A percentile compares a stretch with the other conserved stretches of the same genome.
phyloP scores from a whole-genome alignment of 2,797 vertebrate genomes.

The Macropodus opercularis region DNA sequence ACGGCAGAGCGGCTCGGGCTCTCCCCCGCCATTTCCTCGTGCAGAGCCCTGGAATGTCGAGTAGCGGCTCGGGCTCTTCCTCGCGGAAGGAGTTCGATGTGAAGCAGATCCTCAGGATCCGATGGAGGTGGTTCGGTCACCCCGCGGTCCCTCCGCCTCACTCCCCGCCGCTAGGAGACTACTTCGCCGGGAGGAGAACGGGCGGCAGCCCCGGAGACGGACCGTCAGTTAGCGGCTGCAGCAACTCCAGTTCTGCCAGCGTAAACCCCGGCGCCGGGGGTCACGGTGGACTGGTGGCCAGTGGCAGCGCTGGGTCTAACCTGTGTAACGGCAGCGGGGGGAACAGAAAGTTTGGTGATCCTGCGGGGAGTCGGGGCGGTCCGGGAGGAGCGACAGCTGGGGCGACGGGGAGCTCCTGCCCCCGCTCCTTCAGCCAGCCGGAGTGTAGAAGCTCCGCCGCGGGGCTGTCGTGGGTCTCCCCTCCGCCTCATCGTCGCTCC shows the following conservation, averaged over 20 bases:
- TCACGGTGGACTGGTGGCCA: conserved; percentile 66
- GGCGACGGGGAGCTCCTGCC: conserved; percentile 73
- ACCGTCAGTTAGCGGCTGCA: conserved; percentile 68
- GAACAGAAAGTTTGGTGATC: conserved; percentile 89
- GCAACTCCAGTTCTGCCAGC: conserved; percentile 49
- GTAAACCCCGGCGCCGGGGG: conserved; percentile 47
- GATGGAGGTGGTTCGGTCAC: conserved; percentile 98
- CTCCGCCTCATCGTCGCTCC: conserved; percentile 81
- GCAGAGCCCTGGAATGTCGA: conserved; percentile 89
- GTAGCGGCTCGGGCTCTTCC: conserved; percentile 76
- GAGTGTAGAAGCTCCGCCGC: conserved; percentile 88
- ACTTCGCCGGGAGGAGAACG: conserved; percentile 82
- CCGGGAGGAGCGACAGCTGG: conserved; percentile 73
- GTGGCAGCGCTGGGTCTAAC: conserved; percentile 73
- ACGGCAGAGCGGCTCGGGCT: conserved; percentile 61
- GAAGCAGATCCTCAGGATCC: conserved; percentile 97
- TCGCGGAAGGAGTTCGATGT: conserved; percentile 98
- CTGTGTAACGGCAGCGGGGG: conserved; percentile 66
- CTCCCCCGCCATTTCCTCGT: conserved; percentile 71
- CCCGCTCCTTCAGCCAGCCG: conserved; percentile 89
- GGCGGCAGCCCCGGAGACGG: conserved; percentile 69
- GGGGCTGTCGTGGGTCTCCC: conserved; percentile 88
- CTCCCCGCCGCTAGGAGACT: conserved; percentile 86
- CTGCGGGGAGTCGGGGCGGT: conserved; percentile 78
- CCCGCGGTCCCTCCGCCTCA: conserved; percentile 87